phyloP scores from a whole-genome alignment of 2,888 invertebrate genomes.

The Amphipoea oculea region DNA sequence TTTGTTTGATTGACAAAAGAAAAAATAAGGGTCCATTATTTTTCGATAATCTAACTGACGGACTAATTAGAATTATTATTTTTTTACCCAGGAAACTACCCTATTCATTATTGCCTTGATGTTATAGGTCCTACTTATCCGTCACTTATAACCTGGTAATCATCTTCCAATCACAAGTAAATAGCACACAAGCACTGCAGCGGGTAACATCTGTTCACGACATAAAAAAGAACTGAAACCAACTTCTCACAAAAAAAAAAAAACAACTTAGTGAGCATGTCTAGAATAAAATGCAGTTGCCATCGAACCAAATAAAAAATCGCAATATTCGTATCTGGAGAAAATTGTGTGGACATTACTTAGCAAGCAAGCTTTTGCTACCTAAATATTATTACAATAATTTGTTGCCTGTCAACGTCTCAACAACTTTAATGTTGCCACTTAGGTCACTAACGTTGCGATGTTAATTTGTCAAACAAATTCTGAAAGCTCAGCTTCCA shows the following conservation, averaged over 20 bases:
- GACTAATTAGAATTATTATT: too few species aligned
- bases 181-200: background rate
- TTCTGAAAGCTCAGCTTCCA: background rate
- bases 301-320: background rate
- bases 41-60: too few species aligned
- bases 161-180: background rate
- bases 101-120: background rate
- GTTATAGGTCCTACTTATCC: background rate
- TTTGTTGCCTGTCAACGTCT: background rate
- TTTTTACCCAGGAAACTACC: too few species aligned
- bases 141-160: background rate
- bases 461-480: background rate
- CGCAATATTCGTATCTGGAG: background rate
- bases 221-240: background rate
- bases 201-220: background rate
- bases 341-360: background rate
- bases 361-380: background rate
- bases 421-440: background rate
- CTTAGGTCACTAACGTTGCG: background rate
- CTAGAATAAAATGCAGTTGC: background rate
- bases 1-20: too few species aligned
- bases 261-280: background rate
- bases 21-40: too few species aligned
- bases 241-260: conserved; percentile 1
- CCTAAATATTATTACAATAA: background rate